Base-by-base conservation (phyloP, 2,113 vertebrate genomes). In the Boleophthalmus pectinirostris region DNA sequence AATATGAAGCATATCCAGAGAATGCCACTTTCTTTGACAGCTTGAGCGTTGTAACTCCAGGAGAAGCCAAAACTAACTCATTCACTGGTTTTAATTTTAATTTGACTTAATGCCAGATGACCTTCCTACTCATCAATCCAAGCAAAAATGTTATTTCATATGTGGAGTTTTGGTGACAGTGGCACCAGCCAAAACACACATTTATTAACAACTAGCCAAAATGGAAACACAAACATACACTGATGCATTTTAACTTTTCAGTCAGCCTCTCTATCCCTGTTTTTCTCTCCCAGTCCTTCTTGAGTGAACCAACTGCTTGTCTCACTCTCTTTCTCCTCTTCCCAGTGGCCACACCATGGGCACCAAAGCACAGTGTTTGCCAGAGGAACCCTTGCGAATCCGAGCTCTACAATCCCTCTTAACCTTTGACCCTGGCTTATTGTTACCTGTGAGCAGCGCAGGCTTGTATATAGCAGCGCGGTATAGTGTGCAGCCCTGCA, bases 341-440 rank as follows among this genome's bases (percentile, higher is more conserved):
- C 80, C 67, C 80, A 86, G 88, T 86, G 88, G 88, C 87, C 61
- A 85, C 70, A 84, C 87, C 75, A 86, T 70, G 81, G 85, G 88
- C 82, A 80, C 86, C 72, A 74, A 64, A 69, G 54, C 38, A 65
- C 70, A 77, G 51, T 84, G 71, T 84, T 87, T 81, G 85, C 89
- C 86, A 86, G 82, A 90, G 88, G 85, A 90, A 85, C 85, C 78
- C 86, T 84, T 64, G 82, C 79, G 82, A 88, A 90, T 83, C 74
- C 13, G 64, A 73, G 86, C 89, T 90, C 84, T 85, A 79, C 84
- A 87, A 92, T 91, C 87, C 90, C 91, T 90, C 90, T 93, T 93
- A 92, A 92, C 91, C 91, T 93, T 84, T 92, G 90, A 91, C 92
- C 89, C 79, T 72, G 78, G 84, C 82, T 90, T 89, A 92, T 90